These are phyloP conservation scores for Cassiopea andromeda DNA, from an alignment of 30 jellyfish, hydroid and myxozoan genomes.

Conservation along the genomic window DNA sequence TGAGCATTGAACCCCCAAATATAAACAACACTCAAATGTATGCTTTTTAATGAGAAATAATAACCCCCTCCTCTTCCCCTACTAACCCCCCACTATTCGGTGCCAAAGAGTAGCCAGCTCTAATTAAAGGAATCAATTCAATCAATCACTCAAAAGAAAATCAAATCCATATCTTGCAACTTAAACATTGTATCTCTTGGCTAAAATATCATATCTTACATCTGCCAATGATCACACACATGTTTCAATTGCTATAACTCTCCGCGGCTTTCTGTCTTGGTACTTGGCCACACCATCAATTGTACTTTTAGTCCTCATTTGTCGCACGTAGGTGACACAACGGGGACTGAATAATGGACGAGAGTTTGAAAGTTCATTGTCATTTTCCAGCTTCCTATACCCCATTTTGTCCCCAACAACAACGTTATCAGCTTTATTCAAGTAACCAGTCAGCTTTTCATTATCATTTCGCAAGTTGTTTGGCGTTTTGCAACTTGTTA, in stretches of 20 bases:
- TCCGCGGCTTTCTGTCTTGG: background rate
- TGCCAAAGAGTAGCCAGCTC: too few species aligned
- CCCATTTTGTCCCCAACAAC: constrained; percentile 2
- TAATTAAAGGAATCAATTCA: too few species aligned
- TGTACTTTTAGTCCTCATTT: background rate
- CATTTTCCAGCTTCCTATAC: background rate
- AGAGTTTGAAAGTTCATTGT: background rate
- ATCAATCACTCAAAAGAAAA: too few species aligned
- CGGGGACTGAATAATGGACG: background rate
- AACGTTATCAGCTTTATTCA: background rate
- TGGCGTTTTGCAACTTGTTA: background rate
- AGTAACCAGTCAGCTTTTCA: background rate
- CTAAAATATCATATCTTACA: too few species aligned
- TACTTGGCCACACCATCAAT: background rate
- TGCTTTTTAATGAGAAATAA: too few species aligned
- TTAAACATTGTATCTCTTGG: too few species aligned
- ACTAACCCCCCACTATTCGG: too few species aligned
- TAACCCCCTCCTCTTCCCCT: too few species aligned
- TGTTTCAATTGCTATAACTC: constrained; percentile 17
- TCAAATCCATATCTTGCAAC: too few species aligned
- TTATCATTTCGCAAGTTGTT: too few species aligned
- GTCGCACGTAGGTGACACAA: background rate
- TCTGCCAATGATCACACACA: background rate
- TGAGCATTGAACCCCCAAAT: too few species aligned
- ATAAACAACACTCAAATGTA: too few species aligned